Conservation (phyloP, 1,140 invertebrate genomes). For the Apis laboriosa region DNA sequence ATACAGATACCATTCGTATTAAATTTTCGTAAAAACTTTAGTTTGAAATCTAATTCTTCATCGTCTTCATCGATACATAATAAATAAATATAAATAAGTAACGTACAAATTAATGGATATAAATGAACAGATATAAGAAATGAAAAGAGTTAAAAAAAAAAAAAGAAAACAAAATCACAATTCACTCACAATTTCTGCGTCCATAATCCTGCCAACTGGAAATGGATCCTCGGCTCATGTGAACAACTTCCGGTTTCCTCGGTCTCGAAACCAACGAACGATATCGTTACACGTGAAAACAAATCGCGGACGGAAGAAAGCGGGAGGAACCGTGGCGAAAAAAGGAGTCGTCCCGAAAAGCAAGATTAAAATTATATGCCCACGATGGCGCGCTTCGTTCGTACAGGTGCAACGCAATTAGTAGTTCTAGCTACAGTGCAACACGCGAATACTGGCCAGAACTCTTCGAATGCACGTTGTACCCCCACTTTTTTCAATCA, state of each 20-base stretch:
- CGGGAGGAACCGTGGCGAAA: no score
- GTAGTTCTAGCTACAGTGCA: constrained; percentile 61
- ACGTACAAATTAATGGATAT: no score
- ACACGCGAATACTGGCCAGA: constrained; percentile 47
- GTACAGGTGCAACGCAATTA: constrained; percentile 75
- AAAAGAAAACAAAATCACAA: neutral
- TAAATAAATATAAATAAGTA: no score
- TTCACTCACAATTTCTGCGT: constrained; percentile 73
- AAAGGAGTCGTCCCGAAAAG: neutral
- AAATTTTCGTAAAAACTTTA: no score
- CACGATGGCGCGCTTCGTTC: constrained; percentile 21
- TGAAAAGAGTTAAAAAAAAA: neutral
- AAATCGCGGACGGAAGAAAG: neutral
- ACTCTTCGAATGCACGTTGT: constrained; percentile 36
- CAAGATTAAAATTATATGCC: neutral
- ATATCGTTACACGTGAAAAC: neutral
- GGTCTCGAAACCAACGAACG: constrained; percentile 8
- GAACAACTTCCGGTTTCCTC: constrained; percentile 22
- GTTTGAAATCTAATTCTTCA: no score
- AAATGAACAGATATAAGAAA: neutral
- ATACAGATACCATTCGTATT: no score
- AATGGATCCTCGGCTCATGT: constrained; percentile 74
- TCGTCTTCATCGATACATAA: no score
- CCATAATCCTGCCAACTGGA: constrained; percentile 71
- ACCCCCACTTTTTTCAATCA: constrained; percentile 49